Base-by-base conservation (phyloP, 2,888 invertebrate species). In the Melanostoma scalare region DNA sequence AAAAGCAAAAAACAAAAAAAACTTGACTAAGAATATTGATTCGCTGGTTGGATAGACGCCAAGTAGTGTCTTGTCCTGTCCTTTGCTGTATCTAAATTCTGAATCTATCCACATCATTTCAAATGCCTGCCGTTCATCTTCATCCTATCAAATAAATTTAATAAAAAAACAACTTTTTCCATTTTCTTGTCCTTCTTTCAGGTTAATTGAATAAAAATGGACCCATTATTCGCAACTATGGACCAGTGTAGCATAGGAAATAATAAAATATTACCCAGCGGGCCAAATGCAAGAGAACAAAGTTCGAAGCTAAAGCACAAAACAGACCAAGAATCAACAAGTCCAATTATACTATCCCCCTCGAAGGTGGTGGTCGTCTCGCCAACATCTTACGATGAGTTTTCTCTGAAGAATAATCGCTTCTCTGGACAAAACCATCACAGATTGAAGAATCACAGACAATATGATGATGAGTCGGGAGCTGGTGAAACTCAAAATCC, bases 211-310 rank as follows among this genome's bases (percentile, higher is more conserved):
- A 71, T 48, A 52, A 77, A 53, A 81, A 82, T 82, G 82, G 82
- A 82, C 77, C 82, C 82, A 77, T 68, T 82, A 74, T 73, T 82
- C 68, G 77, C 73, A 82, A 82, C 82, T 48, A 77, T 77, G 82
- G 82, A 82, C 82, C 82, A 82, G 77, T 77, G 77, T 77, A 77
- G 82, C 67, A 69, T 82, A 82, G 77, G 48, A 52, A 82, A 73
- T 55, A 82, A 73, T 48, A 81, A 82, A 65, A 69, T 56, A 63
- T 2, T 69, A 65, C 56, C 73, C 20, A 77, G 73, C 33, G 73
- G 73, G 35, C 82, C 77, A 63, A 77, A 40, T 53, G 20, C 69
- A 65, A 80, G 33, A 20, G 77, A 82, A 60, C 77, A 77, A 58
- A 58, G 44, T 38, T 65, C 80, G 40, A 80, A 77, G 38, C 46